These are phyloP conservation scores for Bacillus rossius DNA, from an alignment of 1,140 invertebrate genomes.

Conservation along the genomic window DNA sequence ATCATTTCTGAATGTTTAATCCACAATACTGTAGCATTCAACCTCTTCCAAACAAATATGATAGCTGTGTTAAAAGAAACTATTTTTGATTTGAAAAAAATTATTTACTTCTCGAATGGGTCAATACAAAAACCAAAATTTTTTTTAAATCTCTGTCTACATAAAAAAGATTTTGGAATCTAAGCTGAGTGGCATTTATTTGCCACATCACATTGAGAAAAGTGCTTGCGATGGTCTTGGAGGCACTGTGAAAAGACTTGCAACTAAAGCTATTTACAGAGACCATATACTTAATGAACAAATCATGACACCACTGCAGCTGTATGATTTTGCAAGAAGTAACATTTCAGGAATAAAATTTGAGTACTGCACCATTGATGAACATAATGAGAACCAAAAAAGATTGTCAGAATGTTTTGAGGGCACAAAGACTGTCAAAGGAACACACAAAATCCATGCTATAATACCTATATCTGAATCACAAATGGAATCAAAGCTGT, in stretches of 20 bases:
- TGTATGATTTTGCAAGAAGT: slow-evolving; percentile 12
- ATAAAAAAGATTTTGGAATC: slow-evolving; percentile 32
- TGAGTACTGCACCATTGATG: slow-evolving; percentile 1
- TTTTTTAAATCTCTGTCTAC: slow-evolving; percentile 31
- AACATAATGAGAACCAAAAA: background rate
- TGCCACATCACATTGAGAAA: slow-evolving; percentile 36
- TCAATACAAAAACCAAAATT: slow-evolving; percentile 34
- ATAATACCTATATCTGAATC: background rate
- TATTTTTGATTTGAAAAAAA: background rate
- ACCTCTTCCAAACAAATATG: slow-evolving; percentile 12
- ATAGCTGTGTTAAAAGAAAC: slow-evolving; percentile 2
- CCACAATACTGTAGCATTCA: slow-evolving; percentile 16
- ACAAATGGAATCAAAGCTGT: background rate
- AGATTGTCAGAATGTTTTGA: too few relatives aligned
- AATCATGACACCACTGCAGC: slow-evolving; percentile 12
- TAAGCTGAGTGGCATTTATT: slow-evolving; percentile 35
- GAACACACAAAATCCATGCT: background rate
- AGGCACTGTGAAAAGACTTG: slow-evolving; percentile 28
- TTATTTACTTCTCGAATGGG: slow-evolving; percentile 20
- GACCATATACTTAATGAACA: slow-evolving; percentile 17
- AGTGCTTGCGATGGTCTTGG: slow-evolving; percentile 38
- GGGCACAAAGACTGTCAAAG: too few relatives aligned
- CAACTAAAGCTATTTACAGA: slow-evolving; percentile 19
- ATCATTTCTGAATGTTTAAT: slow-evolving; percentile 17
- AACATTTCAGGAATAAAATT: background rate